These are phyloP conservation scores for Elegia similella DNA, from an alignment of 2,888 invertebrate genomes.

Conservation along the genomic window DNA sequence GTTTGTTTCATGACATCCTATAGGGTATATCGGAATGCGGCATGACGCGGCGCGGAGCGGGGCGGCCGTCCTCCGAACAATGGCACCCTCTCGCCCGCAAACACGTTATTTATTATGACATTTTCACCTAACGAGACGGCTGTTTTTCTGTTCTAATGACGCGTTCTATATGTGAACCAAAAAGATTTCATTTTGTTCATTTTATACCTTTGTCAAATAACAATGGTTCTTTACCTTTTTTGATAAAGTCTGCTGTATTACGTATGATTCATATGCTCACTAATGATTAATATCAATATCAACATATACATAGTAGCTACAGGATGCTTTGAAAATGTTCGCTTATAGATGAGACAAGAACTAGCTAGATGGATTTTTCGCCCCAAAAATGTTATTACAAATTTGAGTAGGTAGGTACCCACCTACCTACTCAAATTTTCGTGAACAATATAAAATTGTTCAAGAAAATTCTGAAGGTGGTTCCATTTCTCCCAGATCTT, in stretches of 20 bases:
- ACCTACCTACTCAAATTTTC: too few relatives aligned
- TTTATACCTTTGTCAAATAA: slow-evolving; percentile 20
- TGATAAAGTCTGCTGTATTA: not conserved
- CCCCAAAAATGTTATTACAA: too few relatives aligned
- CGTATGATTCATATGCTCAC: too few relatives aligned
- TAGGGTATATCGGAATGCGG: slow-evolving; percentile 41
- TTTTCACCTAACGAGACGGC: slow-evolving; percentile 48
- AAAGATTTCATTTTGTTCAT: slow-evolving; percentile 31
- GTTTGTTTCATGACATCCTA: slow-evolving; percentile 52
- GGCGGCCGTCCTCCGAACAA: slow-evolving; percentile 40
- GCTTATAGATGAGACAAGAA: too few relatives aligned
- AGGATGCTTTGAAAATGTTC: too few relatives aligned
- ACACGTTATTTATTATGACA: slow-evolving; percentile 56
- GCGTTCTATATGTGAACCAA: slow-evolving; percentile 37
- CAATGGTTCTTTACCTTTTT: not conserved
- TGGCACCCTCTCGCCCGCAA: slow-evolving; percentile 37
- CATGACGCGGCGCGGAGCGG: slow-evolving; percentile 35
- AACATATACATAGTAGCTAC: too few relatives aligned
- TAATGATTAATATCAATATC: too few relatives aligned
- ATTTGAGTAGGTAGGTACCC: too few relatives aligned
- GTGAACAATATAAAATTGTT: too few relatives aligned
- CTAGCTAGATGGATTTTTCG: too few relatives aligned
- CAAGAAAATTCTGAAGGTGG: too few relatives aligned
- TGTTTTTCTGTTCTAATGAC: slow-evolving; percentile 41
- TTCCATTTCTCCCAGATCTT: too few relatives aligned